Base-by-base conservation (phyloP, 2,113 vertebrate genomes). In the Edolisoma coerulescens region DNA sequence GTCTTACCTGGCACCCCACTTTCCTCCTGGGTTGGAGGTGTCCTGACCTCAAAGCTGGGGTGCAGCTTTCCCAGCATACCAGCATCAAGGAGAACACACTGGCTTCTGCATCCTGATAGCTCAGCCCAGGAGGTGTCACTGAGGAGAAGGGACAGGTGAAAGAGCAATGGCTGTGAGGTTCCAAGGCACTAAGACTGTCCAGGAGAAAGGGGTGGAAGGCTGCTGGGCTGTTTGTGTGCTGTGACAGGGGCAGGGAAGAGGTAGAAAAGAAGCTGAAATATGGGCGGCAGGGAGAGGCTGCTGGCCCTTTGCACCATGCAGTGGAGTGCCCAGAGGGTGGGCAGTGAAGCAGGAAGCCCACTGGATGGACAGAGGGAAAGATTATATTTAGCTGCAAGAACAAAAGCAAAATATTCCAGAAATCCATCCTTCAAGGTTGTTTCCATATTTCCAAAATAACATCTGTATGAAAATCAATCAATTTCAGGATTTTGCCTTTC, bases 231-330 rank as follows among this genome's bases (percentile, higher is more conserved):
- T 13, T 54, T 10, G 0, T 24, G 9, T 57, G 20, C 30, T 73
- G 11, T 61, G 63, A 47, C 16, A 63, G 5, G 2, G 30, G 6
- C 27, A 65, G 47, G 33, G 10, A 42, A 63, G 13, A 13, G 28
- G 22, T 30, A 61, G 42, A 86, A 69, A 81, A 16, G 21, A 17
- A 81, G 16, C 3, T 68, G 63, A 77, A 74, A 44, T 53, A 7
- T 0, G 0, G 12, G 14, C 8, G 42, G 11, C 30, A 80, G 37
- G 1, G 2, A 61, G 30, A 45, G 16, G 27, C 18, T 33, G 1
- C 65, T 53, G 30, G 19, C 10, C 11, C 28, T 78, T 75, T 70
- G 28, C 19, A 49, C 23, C 19, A 27, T 0, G 0, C 33, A 37
- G 5, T 9, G 26, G 16, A 11, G 3, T 35, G 18, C 17, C 22